Evolutionary conservation across 2,113 vertebrate genomes (phyloP).

Genomic region (Cottus gobio): DNA sequence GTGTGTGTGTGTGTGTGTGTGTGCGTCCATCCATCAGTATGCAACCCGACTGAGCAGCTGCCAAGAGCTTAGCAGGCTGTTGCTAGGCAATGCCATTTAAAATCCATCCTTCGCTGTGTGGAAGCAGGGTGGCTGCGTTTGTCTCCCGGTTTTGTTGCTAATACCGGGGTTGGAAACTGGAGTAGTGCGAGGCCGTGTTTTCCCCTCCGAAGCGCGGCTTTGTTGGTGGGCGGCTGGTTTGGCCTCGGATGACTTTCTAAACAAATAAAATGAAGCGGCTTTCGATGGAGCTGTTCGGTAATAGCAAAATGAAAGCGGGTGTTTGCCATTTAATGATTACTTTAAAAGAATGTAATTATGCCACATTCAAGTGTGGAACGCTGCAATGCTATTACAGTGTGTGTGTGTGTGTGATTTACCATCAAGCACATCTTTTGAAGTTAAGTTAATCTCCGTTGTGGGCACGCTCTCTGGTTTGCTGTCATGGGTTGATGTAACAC

Average conservation of each 20-base stretch:
- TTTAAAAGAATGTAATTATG: constrained; percentile 36
- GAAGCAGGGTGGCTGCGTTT: constrained; percentile 60
- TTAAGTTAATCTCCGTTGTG: constrained; percentile 1
- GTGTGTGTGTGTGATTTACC: constrained; percentile 10
- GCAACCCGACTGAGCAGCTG: constrained; percentile 67
- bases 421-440: constrained; percentile 35
- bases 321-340: constrained; percentile 32
- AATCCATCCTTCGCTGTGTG: constrained; percentile 63
- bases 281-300: constrained; percentile 27
- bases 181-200: constrained; percentile 27
- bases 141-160: constrained; percentile 52
- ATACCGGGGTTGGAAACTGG: constrained; percentile 33
- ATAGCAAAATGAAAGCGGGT: constrained; percentile 20
- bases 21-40: constrained; percentile 68
- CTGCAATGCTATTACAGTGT: constrained; percentile 5
- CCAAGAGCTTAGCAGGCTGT: constrained; percentile 77
- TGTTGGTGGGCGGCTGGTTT: constrained; percentile 19
- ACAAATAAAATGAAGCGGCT: constrained; percentile 31
- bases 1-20: neutral
- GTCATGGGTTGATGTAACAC: constrained; percentile 14
- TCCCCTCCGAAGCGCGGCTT: constrained; percentile 38
- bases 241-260: constrained; percentile 35
- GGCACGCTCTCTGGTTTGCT: neutral
- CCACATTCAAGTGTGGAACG: neutral
- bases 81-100: constrained; percentile 81